Percentiles rank a stretch among this genome's conserved stretches.
Conservation (phyloP, 2,113 vertebrate species). For the Blennius ocellaris region DNA sequence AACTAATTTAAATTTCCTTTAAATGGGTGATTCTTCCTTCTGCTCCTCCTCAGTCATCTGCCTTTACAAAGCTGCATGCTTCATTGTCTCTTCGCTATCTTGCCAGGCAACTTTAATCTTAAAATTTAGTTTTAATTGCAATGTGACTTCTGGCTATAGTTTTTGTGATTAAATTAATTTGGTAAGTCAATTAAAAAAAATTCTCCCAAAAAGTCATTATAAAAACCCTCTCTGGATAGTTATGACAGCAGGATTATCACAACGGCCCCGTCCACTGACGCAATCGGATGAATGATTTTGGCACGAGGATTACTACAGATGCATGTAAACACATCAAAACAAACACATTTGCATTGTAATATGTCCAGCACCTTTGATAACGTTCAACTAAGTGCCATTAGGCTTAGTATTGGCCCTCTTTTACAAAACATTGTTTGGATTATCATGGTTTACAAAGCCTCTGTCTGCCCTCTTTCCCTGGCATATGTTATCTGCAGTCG, state of each 20-base stretch:
- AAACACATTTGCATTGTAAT: slow-evolving; percentile 64
- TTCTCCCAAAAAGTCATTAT: not conserved
- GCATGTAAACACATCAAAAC: slow-evolving; percentile 32
- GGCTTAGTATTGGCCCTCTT: slow-evolving; percentile 48
- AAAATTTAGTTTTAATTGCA: slow-evolving; percentile 47
- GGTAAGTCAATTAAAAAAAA: slow-evolving; percentile 35
- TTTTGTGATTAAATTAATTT: slow-evolving; percentile 35
- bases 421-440: slow-evolving; percentile 65
- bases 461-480: slow-evolving; percentile 56
- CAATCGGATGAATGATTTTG: slow-evolving; percentile 23
- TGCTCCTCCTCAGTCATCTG: not conserved
- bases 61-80: not conserved
- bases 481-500: slow-evolving; percentile 71
- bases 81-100: not conserved
- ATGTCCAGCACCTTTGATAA: slow-evolving; percentile 65
- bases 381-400: slow-evolving; percentile 60
- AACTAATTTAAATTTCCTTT: not conserved
- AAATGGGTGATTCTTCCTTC: not conserved
- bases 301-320: slow-evolving; percentile 1
- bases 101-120: slow-evolving; percentile 22
- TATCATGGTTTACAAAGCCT: slow-evolving; percentile 64
- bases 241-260: slow-evolving; percentile 33
- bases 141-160: slow-evolving; percentile 7
- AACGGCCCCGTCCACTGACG: slow-evolving; percentile 38
- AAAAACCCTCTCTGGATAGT: slow-evolving; percentile 4